Percentiles rank a stretch among this genome's conserved stretches.
Evolutionary conservation across 2,888 invertebrate genomes (phyloP).

Genomic region (Torymus tubicola): DNA sequence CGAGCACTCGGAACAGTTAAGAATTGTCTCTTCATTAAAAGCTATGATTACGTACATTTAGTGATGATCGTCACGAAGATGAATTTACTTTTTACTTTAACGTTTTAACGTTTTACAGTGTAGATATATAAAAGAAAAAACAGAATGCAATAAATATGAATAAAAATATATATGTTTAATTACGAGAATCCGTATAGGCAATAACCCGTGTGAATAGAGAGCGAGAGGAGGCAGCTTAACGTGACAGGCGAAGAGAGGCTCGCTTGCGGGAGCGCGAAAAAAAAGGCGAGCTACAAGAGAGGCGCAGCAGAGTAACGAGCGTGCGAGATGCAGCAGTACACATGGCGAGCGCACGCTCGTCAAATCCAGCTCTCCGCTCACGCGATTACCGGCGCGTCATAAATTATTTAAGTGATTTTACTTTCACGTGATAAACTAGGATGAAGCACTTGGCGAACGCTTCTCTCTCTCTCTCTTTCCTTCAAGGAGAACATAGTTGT

Average conservation of each 20-base stretch:
- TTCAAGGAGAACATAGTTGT: slow-evolving; percentile 17
- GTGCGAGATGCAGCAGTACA: neutral
- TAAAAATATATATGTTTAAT: too few species aligned
- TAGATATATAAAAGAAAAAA: too few species aligned
- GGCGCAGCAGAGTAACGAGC: neutral
- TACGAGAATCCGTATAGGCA: too few species aligned
- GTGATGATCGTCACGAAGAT: too few species aligned
- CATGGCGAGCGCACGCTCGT: neutral
- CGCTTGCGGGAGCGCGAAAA: neutral
- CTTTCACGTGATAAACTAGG: slow-evolving; percentile 17
- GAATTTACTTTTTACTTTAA: too few species aligned
- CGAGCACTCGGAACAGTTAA: too few species aligned
- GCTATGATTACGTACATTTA: too few species aligned
- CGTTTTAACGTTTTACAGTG: too few species aligned
- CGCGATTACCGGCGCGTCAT: slow-evolving; percentile 33
- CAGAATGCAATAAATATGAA: too few species aligned
- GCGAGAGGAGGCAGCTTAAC: neutral
- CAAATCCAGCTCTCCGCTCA: neutral
- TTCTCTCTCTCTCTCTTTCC: neutral
- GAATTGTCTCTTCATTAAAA: too few species aligned
- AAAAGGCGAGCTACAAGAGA: neutral
- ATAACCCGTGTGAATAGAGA: neutral
- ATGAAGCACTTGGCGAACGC: neutral
- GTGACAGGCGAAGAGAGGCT: too few species aligned
- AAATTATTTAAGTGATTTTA: slow-evolving; percentile 49